phyloP scores from a whole-genome alignment of 2,113 vertebrate genomes.

The Sebastes fasciatus region DNA sequence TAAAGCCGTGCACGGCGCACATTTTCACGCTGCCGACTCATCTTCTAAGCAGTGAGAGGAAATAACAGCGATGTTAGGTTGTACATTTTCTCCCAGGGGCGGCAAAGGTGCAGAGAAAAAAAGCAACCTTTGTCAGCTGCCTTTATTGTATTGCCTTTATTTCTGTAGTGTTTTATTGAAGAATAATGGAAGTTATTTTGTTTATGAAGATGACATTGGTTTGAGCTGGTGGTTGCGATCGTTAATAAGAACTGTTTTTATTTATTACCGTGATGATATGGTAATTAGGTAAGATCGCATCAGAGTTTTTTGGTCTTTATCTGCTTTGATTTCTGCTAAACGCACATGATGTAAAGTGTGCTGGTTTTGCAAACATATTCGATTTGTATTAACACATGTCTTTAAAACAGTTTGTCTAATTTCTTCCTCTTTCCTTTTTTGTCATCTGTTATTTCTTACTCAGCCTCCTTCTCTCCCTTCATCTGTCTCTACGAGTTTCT shows the following conservation, averaged over 20 bases:
- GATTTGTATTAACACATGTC: neutral
- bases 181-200: neutral
- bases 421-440: conserved; percentile 18
- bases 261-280: neutral
- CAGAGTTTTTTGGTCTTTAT: neutral
- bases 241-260: neutral
- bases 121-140: neutral
- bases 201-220: neutral
- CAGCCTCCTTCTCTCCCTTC: conserved; percentile 45
- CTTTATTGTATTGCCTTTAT: neutral
- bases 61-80: neutral
- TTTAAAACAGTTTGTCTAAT: conserved; percentile 22
- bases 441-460: conserved; percentile 30
- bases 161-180: neutral
- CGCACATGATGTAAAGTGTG: neutral
- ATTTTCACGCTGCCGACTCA: conserved; percentile 28
- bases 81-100: conserved; percentile 5
- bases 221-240: neutral
- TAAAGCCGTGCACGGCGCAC: conserved; percentile 23
- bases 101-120: neutral
- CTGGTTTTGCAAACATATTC: conserved; percentile 4
- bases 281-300: neutral
- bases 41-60: conserved; percentile 14
- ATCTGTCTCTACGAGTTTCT: conserved; percentile 52
- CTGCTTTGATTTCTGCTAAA: neutral